A percentile compares a stretch with the other conserved stretches of the same genome.
Conservation (phyloP, 2,113 vertebrate genomes). For the Trochalopteron elliotii region DNA sequence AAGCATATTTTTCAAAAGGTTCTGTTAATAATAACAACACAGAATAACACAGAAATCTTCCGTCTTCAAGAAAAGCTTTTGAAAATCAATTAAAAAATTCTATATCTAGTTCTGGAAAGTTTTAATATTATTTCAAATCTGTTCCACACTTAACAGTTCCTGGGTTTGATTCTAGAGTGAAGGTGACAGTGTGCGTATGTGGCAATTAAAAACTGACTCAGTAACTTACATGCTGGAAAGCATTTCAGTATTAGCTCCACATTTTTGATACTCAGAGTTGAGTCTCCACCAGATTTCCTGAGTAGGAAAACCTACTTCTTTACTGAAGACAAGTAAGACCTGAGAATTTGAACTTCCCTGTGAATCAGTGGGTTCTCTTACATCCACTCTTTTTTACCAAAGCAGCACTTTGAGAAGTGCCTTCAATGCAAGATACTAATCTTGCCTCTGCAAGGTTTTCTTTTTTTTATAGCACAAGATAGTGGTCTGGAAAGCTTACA, state of each 20-base stretch:
- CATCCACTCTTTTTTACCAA: background rate
- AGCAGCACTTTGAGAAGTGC: background rate
- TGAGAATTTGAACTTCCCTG: background rate
- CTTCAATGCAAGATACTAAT: background rate
- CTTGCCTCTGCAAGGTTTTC: background rate
- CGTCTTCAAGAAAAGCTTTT: background rate
- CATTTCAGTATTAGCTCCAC: background rate
- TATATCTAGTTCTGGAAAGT: background rate
- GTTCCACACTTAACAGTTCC: background rate
- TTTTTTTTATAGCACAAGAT: background rate
- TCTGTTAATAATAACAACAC: background rate
- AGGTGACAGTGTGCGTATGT: background rate
- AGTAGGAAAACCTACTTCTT: background rate
- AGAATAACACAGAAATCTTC: background rate
- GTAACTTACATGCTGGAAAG: background rate
- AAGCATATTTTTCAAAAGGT: background rate
- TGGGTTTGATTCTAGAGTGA: background rate
- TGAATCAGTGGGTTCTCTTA: background rate
- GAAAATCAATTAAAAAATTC: background rate
- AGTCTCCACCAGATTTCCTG: background rate
- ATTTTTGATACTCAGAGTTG: background rate
- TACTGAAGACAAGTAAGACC: background rate
- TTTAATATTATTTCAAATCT: background rate
- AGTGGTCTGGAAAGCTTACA: background rate
- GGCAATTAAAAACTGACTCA: background rate